A percentile compares a stretch with the other conserved stretches of the same genome.
Evolutionary conservation across 1,140 invertebrate genomes (phyloP).

Genomic region (Drosophila parvula): DNA sequence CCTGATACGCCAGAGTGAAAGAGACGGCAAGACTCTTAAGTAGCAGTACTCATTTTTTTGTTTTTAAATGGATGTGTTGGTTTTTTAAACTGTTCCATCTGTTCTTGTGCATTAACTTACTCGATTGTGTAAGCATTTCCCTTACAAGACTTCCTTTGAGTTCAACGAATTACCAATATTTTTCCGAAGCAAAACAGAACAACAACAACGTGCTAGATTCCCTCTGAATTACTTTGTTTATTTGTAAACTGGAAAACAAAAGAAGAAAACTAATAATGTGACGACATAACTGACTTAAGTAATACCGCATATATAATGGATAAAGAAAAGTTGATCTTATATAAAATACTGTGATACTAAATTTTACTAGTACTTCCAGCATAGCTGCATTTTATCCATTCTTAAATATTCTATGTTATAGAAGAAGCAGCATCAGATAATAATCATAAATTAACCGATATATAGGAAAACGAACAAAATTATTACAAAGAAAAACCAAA

Average conservation of each 20-base stretch:
- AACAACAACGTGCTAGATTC: conserved; percentile 4
- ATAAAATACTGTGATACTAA: conserved; percentile 84
- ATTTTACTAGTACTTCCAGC: conserved; percentile 84
- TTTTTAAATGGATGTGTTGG: background rate
- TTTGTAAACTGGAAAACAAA: conserved; percentile 25
- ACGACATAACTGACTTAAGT: conserved; percentile 47
- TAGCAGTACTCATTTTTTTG: no score
- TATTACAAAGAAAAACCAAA: conserved; percentile 13
- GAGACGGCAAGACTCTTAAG: background rate
- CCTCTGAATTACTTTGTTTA: conserved; percentile 31
- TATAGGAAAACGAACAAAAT: conserved; percentile 29
- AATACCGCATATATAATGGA: conserved; percentile 44
- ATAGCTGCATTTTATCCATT: conserved; percentile 84
- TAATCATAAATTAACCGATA: conserved; percentile 33
- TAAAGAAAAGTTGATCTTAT: conserved; percentile 81
- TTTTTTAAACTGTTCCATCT: background rate
- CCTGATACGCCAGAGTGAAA: background rate
- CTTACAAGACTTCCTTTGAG: background rate
- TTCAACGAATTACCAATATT: conserved; percentile 1
- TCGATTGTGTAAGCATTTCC: background rate
- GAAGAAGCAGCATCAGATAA: conserved; percentile 50
- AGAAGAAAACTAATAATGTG: conserved; percentile 18
- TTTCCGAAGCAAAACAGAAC: no score
- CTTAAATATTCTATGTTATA: conserved; percentile 83
- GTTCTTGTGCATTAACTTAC: background rate